Evolutionary conservation across 2,888 invertebrate species (phyloP).

Genomic region (Hydrotaea diabolus): DNA sequence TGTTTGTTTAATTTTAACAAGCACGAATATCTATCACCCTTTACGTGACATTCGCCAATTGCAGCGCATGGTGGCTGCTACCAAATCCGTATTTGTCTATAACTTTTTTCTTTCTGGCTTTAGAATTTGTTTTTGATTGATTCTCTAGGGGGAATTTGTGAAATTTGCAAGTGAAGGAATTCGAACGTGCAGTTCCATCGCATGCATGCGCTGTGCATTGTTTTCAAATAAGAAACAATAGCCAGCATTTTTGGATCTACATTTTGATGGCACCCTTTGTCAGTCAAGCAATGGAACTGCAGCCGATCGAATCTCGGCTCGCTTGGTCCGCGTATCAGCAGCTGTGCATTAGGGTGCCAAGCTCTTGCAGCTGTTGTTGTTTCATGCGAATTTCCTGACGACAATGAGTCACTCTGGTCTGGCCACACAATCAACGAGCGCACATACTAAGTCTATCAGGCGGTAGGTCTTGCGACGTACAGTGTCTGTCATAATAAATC

Average conservation of each 20-base stretch:
- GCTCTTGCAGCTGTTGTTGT: not conserved
- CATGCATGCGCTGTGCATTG: constrained; percentile 9
- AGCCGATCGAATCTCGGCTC: not conserved
- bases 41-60: constrained; percentile 28
- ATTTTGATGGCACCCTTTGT: not conserved
- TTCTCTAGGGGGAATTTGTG: not conserved
- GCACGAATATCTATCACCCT: constrained; percentile 9
- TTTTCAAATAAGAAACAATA: not conserved
- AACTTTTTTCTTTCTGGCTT: not conserved
- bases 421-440: no score
- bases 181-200: constrained; percentile 15
- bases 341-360: not conserved
- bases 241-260: not conserved
- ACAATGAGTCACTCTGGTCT: constrained; percentile 22
- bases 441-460: not conserved
- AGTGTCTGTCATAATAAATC: constrained; percentile 17
- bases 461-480: not conserved
- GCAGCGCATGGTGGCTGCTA: not conserved
- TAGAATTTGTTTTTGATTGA: not conserved
- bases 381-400: constrained; percentile 1
- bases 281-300: not conserved
- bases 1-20: not conserved
- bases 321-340: not conserved
- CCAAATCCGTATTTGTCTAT: not conserved
- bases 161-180: constrained; percentile 1